Evolutionary conservation across 2,113 vertebrate genomes (phyloP).

Genomic region (Pampusana beccarii): DNA sequence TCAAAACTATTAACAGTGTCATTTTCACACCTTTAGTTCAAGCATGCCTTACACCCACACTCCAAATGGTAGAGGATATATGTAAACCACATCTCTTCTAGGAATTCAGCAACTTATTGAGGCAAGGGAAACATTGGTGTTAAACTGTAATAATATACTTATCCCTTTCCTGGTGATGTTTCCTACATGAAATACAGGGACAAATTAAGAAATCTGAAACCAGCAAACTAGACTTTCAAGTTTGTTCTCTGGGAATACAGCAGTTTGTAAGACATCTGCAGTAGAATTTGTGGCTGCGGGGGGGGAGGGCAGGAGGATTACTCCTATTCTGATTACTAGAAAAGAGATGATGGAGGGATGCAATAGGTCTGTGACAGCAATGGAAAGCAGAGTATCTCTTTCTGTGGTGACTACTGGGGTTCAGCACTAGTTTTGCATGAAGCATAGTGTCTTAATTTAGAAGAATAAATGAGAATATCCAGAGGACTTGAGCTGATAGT

Average conservation of each 20-base stretch:
- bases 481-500: background rate
- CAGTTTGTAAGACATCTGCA: background rate
- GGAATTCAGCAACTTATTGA: background rate
- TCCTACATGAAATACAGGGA: background rate
- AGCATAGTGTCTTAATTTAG: background rate
- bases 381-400: background rate
- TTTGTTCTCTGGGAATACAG: background rate
- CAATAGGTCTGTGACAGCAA: background rate
- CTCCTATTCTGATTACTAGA: background rate
- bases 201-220: background rate
- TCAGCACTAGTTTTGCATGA: background rate
- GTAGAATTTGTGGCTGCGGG: accelerated
- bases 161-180: background rate
- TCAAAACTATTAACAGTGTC: background rate
- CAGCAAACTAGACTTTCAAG: background rate
- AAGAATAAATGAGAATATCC: background rate
- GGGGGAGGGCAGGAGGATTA: background rate
- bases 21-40: conserved; percentile 34
- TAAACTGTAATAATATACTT: background rate
- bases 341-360: background rate
- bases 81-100: background rate
- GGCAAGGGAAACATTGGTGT: background rate
- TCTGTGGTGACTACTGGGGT: background rate
- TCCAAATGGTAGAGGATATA: conserved; percentile 23
- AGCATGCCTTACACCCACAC: conserved; percentile 24